A percentile compares a stretch with the other conserved stretches of the same genome.
phyloP scores from a whole-genome alignment of 2,113 vertebrate species.

The Plestiodon gilberti region DNA sequence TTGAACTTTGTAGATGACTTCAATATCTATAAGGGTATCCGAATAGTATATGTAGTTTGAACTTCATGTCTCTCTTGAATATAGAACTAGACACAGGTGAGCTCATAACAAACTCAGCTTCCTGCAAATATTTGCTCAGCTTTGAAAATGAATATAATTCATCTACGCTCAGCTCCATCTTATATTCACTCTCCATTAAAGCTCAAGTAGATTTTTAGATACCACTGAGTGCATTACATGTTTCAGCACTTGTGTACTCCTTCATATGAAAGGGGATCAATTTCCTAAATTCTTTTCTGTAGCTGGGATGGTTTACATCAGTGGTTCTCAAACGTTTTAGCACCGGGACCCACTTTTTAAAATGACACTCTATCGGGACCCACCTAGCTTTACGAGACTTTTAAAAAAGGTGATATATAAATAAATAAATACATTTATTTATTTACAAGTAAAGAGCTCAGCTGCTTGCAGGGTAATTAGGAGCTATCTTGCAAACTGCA shows the following conservation, averaged over 20 bases:
- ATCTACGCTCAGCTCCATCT: background rate
- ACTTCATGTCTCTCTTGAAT: background rate
- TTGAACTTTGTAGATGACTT: background rate
- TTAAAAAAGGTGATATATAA: too few species aligned
- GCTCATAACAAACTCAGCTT: background rate
- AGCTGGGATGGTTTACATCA: background rate
- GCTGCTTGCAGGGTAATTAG: too few species aligned
- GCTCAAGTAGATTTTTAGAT: background rate
- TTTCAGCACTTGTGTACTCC: too few species aligned
- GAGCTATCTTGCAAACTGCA: too few species aligned
- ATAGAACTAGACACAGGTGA: background rate
- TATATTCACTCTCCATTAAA: background rate
- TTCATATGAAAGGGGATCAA: background rate
- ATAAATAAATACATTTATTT: too few species aligned
- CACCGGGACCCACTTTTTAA: too few species aligned
- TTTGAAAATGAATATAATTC: background rate
- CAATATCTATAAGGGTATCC: background rate
- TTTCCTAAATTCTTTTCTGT: background rate
- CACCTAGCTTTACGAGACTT: too few species aligned
- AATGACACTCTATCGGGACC: too few species aligned
- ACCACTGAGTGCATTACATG: background rate
- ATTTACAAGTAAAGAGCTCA: too few species aligned
- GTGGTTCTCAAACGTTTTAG: too few species aligned
- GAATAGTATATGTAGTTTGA: background rate
- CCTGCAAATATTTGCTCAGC: constrained; percentile 4